Conservation (phyloP, 2,797 vertebrate species). For the Caiman crocodilus region DNA sequence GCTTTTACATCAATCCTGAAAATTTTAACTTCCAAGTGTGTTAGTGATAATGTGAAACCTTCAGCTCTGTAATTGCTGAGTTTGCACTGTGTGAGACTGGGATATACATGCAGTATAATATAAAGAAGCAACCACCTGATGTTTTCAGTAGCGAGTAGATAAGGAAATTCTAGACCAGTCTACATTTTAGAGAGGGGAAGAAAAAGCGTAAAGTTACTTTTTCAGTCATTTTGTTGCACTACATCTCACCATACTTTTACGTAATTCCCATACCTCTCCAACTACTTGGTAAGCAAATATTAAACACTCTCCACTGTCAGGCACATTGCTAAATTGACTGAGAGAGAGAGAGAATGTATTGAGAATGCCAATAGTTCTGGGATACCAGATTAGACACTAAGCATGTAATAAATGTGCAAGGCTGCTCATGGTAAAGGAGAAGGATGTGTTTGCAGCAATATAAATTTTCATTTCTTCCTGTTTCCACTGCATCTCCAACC, state of each 20-base stretch:
- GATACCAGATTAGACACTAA: too few species aligned
- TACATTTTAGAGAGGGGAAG: conserved; percentile 34
- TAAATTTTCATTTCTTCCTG: neutral
- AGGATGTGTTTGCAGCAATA: neutral
- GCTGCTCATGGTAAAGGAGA: neutral
- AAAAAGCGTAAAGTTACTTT: conserved; percentile 40
- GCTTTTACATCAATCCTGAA: neutral
- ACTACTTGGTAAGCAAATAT: neutral
- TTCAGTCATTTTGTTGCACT: conserved; percentile 52
- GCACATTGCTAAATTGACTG: neutral
- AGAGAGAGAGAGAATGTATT: too few species aligned
- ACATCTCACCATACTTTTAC: conserved; percentile 21
- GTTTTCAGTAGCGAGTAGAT: conserved; percentile 48
- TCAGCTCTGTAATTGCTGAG: neutral
- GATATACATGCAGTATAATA: conserved; percentile 17
- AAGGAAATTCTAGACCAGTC: conserved; percentile 41
- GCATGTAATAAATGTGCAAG: neutral
- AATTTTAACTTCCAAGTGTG: too few species aligned
- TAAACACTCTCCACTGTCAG: neutral
- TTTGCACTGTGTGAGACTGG: neutral
- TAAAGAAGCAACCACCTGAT: conserved; percentile 42
- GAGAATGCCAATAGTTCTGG: too few species aligned
- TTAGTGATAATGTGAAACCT: too few species aligned
- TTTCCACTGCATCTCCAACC: neutral
- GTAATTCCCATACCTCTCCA: conserved; percentile 31